These are phyloP conservation scores for Pithys albifrons DNA, from an alignment of 2,113 vertebrate genomes.

Conservation along the genomic window DNA sequence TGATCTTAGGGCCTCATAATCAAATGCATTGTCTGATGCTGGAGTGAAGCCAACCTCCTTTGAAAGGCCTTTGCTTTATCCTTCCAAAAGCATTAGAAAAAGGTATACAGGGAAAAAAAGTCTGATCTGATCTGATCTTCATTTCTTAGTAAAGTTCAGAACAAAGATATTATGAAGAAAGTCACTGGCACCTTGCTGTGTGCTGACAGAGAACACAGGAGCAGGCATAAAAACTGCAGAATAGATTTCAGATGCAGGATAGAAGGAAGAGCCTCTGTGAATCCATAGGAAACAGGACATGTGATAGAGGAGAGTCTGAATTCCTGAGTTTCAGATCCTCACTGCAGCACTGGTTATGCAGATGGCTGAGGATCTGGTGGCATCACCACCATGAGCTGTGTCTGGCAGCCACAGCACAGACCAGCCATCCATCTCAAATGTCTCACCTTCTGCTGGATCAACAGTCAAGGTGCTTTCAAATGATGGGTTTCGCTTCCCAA, in stretches of 20 bases:
- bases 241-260: not conserved
- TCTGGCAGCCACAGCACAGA: not conserved
- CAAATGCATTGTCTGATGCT: constrained; percentile 20
- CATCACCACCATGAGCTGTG: not conserved
- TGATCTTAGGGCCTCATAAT: constrained; percentile 20
- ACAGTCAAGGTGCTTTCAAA: not conserved
- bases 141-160: not conserved
- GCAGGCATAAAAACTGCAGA: not conserved
- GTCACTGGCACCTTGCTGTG: not conserved
- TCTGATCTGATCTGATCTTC: not conserved
- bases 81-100: not conserved
- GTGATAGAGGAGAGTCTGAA: not conserved
- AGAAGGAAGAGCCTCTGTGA: not conserved
- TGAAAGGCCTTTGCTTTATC: not conserved
- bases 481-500: not conserved
- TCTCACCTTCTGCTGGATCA: not conserved
- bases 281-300: not conserved
- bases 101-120: not conserved
- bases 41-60: not conserved
- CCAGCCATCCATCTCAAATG: rapidly evolving
- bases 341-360: not conserved
- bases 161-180: not conserved
- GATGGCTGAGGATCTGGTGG: not conserved
- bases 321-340: not conserved
- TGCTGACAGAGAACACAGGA: not conserved